Conservation (phyloP, 2,888 invertebrate genomes). For the Anthophora plumipes region DNA sequence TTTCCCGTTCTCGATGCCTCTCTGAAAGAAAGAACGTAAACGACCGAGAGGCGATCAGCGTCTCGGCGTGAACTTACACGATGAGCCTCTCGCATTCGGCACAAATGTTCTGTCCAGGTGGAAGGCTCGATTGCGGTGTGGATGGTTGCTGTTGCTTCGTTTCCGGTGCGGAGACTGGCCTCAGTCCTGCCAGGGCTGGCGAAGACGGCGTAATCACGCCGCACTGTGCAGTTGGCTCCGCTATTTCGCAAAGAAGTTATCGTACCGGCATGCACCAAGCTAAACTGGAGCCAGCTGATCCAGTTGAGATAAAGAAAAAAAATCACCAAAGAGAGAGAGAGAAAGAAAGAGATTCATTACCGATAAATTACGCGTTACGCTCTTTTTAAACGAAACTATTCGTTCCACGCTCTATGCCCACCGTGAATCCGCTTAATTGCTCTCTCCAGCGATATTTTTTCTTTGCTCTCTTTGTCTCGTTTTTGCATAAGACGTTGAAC, state of each 20-base stretch:
- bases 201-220: constrained; percentile 85
- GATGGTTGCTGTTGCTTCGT: constrained; percentile 82
- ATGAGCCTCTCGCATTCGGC: constrained; percentile 98
- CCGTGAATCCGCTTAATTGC: constrained; percentile 1
- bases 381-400: neutral
- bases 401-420: neutral
- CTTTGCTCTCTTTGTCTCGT: neutral
- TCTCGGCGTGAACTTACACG: constrained; percentile 91
- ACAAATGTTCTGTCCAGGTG: constrained; percentile 97
- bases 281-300: constrained; percentile 36
- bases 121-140: constrained; percentile 88
- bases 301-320: constrained; percentile 8
- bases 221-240: constrained; percentile 82
- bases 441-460: constrained; percentile 51
- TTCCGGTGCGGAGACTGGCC: constrained; percentile 92
- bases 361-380: constrained; percentile 18
- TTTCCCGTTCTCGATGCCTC: constrained; percentile 47
- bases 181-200: constrained; percentile 86
- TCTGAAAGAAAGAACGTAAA: constrained; percentile 61
- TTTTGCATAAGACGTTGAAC: constrained; percentile 7
- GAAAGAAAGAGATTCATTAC: neutral
- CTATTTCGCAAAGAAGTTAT: constrained; percentile 80
- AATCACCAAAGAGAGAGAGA: constrained; percentile 53
- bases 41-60: constrained; percentile 11
- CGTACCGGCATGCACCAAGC: constrained; percentile 62